Conservation (phyloP, 1,140 invertebrate genomes). For the Drosophila aff. region DNA sequence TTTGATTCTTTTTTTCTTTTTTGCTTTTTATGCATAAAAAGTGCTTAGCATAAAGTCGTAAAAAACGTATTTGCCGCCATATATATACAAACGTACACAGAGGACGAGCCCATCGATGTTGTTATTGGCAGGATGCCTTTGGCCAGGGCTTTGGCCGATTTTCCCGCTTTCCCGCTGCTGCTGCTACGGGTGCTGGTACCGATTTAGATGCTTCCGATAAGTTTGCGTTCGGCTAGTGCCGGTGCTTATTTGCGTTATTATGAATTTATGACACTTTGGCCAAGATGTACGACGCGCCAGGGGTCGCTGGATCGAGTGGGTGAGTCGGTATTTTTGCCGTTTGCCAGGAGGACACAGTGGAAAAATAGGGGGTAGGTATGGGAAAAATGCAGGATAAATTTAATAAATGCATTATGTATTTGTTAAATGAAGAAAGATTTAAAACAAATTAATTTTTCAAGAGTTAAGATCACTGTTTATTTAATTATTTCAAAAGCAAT, state of each 20-base stretch:
- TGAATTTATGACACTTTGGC: slow-evolving; percentile 80
- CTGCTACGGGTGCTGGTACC: slow-evolving; percentile 20
- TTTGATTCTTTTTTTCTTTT: slow-evolving; percentile 22
- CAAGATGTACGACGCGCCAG: slow-evolving; percentile 48
- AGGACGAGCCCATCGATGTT: slow-evolving; percentile 55
- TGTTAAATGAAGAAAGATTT: too few relatives aligned
- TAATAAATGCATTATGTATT: too few relatives aligned
- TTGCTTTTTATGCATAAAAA: slow-evolving; percentile 80
- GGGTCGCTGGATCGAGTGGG: slow-evolving; percentile 29
- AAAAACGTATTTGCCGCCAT: slow-evolving; percentile 79
- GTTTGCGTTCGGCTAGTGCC: slow-evolving; percentile 54
- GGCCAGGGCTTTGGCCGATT: slow-evolving; percentile 36
- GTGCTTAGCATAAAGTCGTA: slow-evolving; percentile 83
- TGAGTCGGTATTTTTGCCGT: slow-evolving; percentile 16
- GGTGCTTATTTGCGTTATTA: slow-evolving; percentile 83
- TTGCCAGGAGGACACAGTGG: background rate
- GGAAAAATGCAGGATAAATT: too few relatives aligned
- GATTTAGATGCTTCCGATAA: slow-evolving; percentile 76
- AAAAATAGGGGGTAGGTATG: background rate
- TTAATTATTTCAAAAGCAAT: too few relatives aligned
- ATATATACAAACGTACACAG: slow-evolving; percentile 39
- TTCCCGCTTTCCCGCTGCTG: background rate
- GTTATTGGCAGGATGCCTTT: slow-evolving; percentile 74
- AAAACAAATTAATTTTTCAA: too few relatives aligned
- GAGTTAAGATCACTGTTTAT: too few relatives aligned